Evolutionary conservation across 2,888 invertebrate genomes (phyloP).

Genomic region (Eristalinus sepulchralis): DNA sequence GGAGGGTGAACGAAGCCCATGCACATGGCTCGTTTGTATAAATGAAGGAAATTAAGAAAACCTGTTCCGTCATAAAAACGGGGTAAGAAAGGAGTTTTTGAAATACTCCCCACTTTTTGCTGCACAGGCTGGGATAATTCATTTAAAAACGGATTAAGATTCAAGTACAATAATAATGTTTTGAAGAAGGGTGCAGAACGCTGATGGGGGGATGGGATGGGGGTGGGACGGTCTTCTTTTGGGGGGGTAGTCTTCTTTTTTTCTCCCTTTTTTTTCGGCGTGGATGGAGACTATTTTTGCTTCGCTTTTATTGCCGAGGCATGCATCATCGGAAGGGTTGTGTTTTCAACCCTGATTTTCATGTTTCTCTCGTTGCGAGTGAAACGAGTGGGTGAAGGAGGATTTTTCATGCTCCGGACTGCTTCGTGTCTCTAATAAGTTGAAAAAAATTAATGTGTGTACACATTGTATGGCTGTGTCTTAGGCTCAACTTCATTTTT

Average conservation of each 20-base stretch:
- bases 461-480: conserved; percentile 48
- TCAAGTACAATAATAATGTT: conserved; percentile 68
- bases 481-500: conserved; percentile 16
- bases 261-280: background rate
- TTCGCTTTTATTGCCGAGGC: conserved; percentile 18
- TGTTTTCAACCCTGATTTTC: conserved; percentile 35
- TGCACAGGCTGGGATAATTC: conserved; percentile 60
- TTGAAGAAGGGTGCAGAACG: background rate
- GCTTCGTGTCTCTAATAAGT: conserved; percentile 47
- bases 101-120: conserved; percentile 32
- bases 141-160: conserved; percentile 69
- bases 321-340: conserved; percentile 61
- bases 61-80: conserved; percentile 42
- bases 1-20: background rate
- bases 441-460: conserved; percentile 22
- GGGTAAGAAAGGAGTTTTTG: conserved; percentile 37
- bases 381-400: background rate
- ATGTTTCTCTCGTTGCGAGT: background rate
- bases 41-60: conserved; percentile 64
- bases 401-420: conserved; percentile 15
- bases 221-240: background rate
- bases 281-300: background rate
- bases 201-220: conserved; percentile 3
- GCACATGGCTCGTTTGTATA: conserved; percentile 45
- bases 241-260: background rate